phyloP scores from a whole-genome alignment of 2,888 invertebrate species.

The Hyppa rectilinea region DNA sequence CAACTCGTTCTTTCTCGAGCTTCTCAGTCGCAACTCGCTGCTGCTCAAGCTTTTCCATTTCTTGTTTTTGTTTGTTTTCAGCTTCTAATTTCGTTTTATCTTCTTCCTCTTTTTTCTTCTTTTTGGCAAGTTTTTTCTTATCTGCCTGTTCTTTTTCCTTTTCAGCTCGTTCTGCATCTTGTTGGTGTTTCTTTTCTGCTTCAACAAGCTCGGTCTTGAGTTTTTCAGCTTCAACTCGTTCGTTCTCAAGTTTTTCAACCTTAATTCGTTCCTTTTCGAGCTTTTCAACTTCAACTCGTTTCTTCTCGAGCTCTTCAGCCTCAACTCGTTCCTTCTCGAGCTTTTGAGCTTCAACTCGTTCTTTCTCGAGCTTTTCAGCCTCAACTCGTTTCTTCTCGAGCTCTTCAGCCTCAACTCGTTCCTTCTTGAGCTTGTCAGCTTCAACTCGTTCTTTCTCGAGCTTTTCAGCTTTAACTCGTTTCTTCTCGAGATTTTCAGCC shows the following conservation, averaged over 20 bases:
- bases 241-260: not conserved
- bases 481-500: not conserved
- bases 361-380: not conserved
- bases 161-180: not conserved
- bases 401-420: too few species aligned
- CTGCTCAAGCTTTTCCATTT: not conserved
- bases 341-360: not conserved
- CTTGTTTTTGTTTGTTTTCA: not conserved
- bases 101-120: not conserved
- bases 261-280: not conserved
- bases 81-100: not conserved
- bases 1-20: not conserved
- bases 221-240: not conserved
- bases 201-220: not conserved
- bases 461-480: not conserved
- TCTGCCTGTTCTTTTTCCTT: not conserved
- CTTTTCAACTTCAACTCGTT: not conserved
- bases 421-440: not conserved
- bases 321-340: not conserved
- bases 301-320: not conserved
- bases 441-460: not conserved
- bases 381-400: not conserved
- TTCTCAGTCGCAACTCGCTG: not conserved
- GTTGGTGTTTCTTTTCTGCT: not conserved
- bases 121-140: not conserved